phyloP scores from a whole-genome alignment of 2,113 vertebrate genomes.

The Ictalurus punctatus region DNA sequence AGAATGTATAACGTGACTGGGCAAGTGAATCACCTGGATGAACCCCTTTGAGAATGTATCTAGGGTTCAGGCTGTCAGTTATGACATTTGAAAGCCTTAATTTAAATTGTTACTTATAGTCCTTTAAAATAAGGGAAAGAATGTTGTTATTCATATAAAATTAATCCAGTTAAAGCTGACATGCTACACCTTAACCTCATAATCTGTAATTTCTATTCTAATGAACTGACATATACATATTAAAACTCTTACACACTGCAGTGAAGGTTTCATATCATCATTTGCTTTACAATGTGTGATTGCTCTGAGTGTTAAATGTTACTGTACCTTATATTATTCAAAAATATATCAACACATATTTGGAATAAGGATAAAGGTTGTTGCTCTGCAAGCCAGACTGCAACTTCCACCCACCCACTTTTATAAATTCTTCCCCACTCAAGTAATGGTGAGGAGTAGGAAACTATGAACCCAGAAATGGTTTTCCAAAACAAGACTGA shows the following conservation, averaged over 20 bases:
- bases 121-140: neutral
- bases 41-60: neutral
- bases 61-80: neutral
- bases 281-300: neutral
- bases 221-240: neutral
- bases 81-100: neutral
- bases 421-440: conserved; percentile 20
- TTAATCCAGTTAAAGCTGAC: no score
- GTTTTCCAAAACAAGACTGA: conserved; percentile 41
- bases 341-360: conserved; percentile 3
- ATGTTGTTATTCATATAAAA: neutral
- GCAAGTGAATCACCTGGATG: conserved; percentile 15
- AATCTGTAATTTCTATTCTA: neutral
- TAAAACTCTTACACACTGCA: neutral
- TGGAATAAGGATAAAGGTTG: neutral
- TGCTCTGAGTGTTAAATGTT: neutral
- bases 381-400: neutral
- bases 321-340: neutral
- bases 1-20: conserved; percentile 9
- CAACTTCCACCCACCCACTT: neutral
- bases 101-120: neutral
- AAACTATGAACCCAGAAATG: conserved; percentile 27
- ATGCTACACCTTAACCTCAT: neutral
- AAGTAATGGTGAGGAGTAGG: conserved; percentile 20
- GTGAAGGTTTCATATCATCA: neutral